These are phyloP conservation scores for Solea solea DNA, from an alignment of 2,113 vertebrate species.

Conservation along the genomic window DNA sequence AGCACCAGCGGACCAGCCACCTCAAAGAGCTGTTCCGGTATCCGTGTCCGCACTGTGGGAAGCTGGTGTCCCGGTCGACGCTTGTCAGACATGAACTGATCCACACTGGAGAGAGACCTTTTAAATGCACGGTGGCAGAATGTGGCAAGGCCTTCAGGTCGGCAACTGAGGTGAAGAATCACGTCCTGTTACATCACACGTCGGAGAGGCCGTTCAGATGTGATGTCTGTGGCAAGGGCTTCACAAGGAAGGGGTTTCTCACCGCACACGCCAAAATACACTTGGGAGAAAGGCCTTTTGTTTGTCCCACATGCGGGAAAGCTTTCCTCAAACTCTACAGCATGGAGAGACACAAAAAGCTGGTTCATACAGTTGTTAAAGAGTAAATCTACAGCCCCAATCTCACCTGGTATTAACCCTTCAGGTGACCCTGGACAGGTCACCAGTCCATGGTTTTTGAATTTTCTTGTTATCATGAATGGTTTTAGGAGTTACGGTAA, in stretches of 20 bases:
- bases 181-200: conserved; percentile 47
- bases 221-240: conserved; percentile 59
- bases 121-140: conserved; percentile 45
- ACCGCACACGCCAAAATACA: conserved; percentile 45
- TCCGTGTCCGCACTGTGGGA: conserved; percentile 59
- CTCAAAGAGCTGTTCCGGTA: conserved; percentile 26
- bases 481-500: no score
- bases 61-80: conserved; percentile 36
- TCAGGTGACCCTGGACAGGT: no score
- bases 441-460: no score
- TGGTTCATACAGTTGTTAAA: conserved; percentile 30
- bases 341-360: conserved; percentile 62
- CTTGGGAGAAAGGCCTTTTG: conserved; percentile 55
- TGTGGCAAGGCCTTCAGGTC: conserved; percentile 61
- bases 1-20: conserved; percentile 67
- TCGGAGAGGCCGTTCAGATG: conserved; percentile 60
- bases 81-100: conserved; percentile 63
- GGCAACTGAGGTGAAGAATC: conserved; percentile 55
- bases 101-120: conserved; percentile 66
- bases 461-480: no score
- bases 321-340: conserved; percentile 56
- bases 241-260: conserved; percentile 43
- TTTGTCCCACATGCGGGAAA: conserved; percentile 61
- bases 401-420: not conserved
- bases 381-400: no score